Evolutionary conservation across 2,888 invertebrate genomes (phyloP), one percentile per base, ranked within the genome.

Genomic region (Actias luna): DNA sequence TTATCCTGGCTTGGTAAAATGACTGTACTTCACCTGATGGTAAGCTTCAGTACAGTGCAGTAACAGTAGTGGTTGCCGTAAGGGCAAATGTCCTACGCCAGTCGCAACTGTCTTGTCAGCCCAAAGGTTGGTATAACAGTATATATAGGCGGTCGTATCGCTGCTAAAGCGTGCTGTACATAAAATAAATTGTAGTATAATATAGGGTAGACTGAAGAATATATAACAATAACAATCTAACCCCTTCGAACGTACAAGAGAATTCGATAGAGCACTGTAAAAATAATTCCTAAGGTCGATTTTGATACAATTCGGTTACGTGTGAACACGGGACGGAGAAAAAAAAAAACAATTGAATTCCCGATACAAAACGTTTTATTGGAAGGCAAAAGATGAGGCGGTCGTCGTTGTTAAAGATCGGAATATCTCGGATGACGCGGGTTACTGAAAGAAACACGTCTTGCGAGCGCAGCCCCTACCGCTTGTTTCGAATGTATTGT

Each of bases 331-430:
- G 25, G 12, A 50, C n/a, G 18, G n/a, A n/a, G n/a, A 42, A 25
- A 42, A 64, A 70, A 72, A 71, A 67, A 71, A 75, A 75, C 87
- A 82, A 87, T 89, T 88, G 87, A 87, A 88, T 89, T 81, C 83
- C 74, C 84, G 83, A 85, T 86, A 89, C 87, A 88, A 87, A 88
- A 82, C 85, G 82, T 83, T 88, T 88, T 87, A 86, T 86, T 84
- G 78, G 71, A 70, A 72, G 77, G 77, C 82, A 79, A 82, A n/a
- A 80, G 82, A 87, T 83, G 84, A 83, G 81, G 76, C 76, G 76
- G 68, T 62, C 69, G 66, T 64, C 77, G 79, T 77, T 78, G 81
- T 83, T 79, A 80, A 73, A 75, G 78, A 77, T 75, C 79, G 79
- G 82, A 79, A 80, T 84, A 83, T 82, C 79, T 77, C 69, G 77